Evolutionary conservation across 2,113 vertebrate species (phyloP).

Genomic region (Lichenostomus cassidix): DNA sequence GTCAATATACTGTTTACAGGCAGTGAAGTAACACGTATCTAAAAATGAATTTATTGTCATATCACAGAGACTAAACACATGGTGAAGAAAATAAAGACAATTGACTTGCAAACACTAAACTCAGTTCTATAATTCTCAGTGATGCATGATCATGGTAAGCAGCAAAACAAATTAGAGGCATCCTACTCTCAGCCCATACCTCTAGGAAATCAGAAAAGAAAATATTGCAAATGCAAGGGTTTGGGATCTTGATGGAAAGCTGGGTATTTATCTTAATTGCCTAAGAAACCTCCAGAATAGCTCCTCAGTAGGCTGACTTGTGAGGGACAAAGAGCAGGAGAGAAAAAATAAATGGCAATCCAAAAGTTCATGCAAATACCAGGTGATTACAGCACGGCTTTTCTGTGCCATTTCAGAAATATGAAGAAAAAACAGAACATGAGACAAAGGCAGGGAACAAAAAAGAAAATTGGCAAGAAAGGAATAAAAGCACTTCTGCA

Average conservation of each 20-base stretch:
- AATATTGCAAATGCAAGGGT: not conserved
- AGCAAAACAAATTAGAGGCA: not conserved
- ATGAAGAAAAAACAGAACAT: not conserved
- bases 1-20: not conserved
- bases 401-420: not conserved
- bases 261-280: not conserved
- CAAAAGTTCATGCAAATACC: not conserved
- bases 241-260: not conserved
- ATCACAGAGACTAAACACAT: not conserved
- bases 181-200: not conserved
- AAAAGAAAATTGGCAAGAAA: not conserved
- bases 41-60: not conserved
- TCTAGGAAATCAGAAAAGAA: not conserved
- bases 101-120: not conserved
- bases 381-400: not conserved
- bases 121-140: not conserved
- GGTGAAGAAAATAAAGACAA: not conserved
- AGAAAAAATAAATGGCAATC: not conserved
- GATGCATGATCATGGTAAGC: not conserved
- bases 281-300: not conserved
- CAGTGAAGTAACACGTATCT: not conserved
- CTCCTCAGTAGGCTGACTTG: not conserved
- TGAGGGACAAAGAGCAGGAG: not conserved
- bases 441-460: not conserved
- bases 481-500: not conserved